Evolutionary conservation across 2,888 invertebrate genomes (phyloP), one percentile per base, ranked within the genome.

Genomic region (Phasia obesa): DNA sequence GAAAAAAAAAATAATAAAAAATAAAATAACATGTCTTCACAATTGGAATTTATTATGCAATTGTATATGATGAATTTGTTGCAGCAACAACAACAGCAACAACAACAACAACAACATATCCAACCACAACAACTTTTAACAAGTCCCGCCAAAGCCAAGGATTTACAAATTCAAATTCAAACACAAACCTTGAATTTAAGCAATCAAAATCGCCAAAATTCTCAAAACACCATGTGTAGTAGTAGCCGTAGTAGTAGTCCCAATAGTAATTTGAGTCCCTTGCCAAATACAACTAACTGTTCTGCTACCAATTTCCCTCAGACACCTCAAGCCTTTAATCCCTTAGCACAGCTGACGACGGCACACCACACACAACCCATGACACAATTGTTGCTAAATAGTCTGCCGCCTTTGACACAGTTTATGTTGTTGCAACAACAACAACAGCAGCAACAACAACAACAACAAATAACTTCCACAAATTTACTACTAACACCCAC

Each of bases 231-330:
- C 80, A 89, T 88, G 88, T 87, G 90, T 90, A 90, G 90, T 91
- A 89, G 90, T 90, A 90, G 90, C 88, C 87, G 90, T 90, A 90
- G 90, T 90, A 87, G 90, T 89, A 90, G 90, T 90, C 89, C 89
- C 87, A 90, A 90, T 89, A 89, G 89, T 90, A 89, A 90, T 90
- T 88, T 87, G 87, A 89, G 88, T 86, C 86, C 85, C 85, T 85
- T 80, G 55, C 60, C 83, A 65, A 75, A 35, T 73, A 57, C 81
- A 44, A 65, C 64, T 25, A 69, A 82, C 67, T 79, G 25, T 15
- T 51, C 78, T 76, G 31, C 73, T 47, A 69, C 74, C 31, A 73
- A 67, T 51, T 44, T 76, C 38, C 23, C 64, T 0, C 62, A 57
- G 64, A 65, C 65, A 79, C 85, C 75, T 74, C 77, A 85, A 85